Evolutionary conservation across 30 jellyfish, hydroid and myxozoan genomes (phyloP).

Genomic region (Chironex yamaguchii): DNA sequence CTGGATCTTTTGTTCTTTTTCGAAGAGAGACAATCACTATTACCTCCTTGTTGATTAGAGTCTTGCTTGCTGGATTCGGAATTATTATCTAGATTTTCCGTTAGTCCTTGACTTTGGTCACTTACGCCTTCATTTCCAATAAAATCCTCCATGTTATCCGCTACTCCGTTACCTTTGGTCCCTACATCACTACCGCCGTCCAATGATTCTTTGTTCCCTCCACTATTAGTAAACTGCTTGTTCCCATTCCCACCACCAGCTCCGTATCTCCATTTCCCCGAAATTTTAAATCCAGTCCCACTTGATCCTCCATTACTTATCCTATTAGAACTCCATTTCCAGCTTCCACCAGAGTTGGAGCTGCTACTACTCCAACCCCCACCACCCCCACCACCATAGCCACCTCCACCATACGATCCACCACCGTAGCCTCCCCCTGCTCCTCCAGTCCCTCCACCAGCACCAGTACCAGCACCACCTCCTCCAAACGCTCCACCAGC

Average conservation of each 20-base stretch:
- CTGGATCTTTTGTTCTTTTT: neutral
- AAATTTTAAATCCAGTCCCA: neutral
- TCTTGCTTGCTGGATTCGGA: neutral
- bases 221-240: neutral
- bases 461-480: neutral
- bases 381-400: neutral
- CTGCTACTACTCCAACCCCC: neutral
- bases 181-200: neutral
- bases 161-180: neutral
- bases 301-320: neutral
- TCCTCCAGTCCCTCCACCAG: neutral
- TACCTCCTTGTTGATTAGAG: constrained; percentile 22
- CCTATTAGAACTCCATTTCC: neutral
- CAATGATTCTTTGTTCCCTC: neutral
- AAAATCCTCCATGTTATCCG: neutral
- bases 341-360: neutral
- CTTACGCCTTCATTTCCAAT: neutral
- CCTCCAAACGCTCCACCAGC: constrained; percentile 3
- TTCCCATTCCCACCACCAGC: neutral
- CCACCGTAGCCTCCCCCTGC: neutral
- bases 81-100: neutral
- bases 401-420: neutral
- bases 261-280: neutral
- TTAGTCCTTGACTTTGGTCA: neutral
- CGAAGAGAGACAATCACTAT: constrained; percentile 45